Percentiles rank a stretch among this genome's conserved stretches.
These are phyloP conservation scores for Chloropsis cyanopogon DNA, from an alignment of 2,113 vertebrate species.

Conservation along the genomic window DNA sequence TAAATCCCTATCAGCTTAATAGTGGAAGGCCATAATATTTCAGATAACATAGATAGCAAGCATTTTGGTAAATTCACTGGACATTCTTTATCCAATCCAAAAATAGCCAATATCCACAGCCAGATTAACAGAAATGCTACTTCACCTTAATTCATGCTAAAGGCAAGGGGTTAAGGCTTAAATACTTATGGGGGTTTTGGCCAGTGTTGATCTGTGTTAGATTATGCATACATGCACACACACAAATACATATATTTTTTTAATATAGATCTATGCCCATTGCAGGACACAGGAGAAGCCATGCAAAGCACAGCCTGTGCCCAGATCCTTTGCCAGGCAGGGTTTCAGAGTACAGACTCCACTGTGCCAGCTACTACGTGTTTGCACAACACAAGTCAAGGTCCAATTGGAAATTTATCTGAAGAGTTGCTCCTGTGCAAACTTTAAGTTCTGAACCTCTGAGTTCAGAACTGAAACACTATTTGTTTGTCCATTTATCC, in stretches of 20 bases:
- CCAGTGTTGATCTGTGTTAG: background rate
- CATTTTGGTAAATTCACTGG: background rate
- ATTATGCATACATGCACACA: background rate
- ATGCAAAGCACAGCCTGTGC: background rate
- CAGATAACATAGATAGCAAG: background rate
- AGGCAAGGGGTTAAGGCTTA: background rate
- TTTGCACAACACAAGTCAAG: constrained; percentile 58
- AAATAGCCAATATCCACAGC: background rate
- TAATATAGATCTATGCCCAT: too few relatives aligned
- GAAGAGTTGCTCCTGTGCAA: background rate
- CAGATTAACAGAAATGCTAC: background rate
- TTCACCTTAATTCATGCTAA: background rate
- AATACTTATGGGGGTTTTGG: background rate
- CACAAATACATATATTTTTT: background rate
- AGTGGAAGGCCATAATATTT: constrained; percentile 16
- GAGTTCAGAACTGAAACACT: constrained; percentile 15
- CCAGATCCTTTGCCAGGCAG: background rate
- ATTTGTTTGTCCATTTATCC: constrained; percentile 52
- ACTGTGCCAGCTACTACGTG: background rate
- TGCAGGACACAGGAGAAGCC: background rate
- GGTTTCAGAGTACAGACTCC: background rate
- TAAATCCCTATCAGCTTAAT: background rate
- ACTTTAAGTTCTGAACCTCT: constrained; percentile 13
- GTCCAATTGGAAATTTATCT: constrained; percentile 49
- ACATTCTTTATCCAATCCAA: background rate